These are phyloP conservation scores for Dolichotis patagonum DNA, from an alignment of 2,113 vertebrate genomes.

Conservation along the genomic window DNA sequence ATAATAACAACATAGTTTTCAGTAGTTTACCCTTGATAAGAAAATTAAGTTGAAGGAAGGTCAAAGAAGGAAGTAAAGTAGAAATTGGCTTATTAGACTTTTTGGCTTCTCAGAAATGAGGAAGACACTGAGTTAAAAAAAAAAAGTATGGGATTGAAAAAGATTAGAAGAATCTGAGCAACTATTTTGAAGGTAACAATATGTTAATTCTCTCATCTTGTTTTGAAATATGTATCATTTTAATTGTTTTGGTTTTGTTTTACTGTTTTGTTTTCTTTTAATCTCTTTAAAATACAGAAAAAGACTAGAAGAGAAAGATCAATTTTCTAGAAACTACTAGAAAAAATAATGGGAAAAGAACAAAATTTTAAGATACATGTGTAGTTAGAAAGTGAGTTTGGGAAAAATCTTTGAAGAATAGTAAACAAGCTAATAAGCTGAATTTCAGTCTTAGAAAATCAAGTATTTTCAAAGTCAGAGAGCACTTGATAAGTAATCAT, in stretches of 20 bases:
- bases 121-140: not conserved
- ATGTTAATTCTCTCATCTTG: too few relatives aligned
- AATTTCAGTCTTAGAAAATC: constrained; percentile 38
- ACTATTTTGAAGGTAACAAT: too few relatives aligned
- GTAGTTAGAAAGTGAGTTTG: not conserved
- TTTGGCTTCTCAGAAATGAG: constrained; percentile 6
- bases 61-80: constrained; percentile 25
- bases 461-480: constrained; percentile 53
- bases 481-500: not conserved
- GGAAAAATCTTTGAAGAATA: constrained; percentile 27
- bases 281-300: too few relatives aligned
- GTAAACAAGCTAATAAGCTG: constrained; percentile 8
- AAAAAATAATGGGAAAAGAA: not conserved
- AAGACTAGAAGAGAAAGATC: not conserved
- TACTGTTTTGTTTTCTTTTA: too few relatives aligned
- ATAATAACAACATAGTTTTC: not conserved
- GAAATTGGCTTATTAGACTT: not conserved
- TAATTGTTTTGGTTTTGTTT: too few relatives aligned
- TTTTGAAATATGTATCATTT: too few relatives aligned
- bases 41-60: not conserved
- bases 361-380: constrained; percentile 26
- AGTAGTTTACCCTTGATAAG: not conserved
- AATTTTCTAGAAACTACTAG: constrained; percentile 36
- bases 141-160: not conserved
- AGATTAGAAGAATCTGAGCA: not conserved